phyloP scores from a whole-genome alignment of 2,888 invertebrate species.

The Meghimatium bilineatum region DNA sequence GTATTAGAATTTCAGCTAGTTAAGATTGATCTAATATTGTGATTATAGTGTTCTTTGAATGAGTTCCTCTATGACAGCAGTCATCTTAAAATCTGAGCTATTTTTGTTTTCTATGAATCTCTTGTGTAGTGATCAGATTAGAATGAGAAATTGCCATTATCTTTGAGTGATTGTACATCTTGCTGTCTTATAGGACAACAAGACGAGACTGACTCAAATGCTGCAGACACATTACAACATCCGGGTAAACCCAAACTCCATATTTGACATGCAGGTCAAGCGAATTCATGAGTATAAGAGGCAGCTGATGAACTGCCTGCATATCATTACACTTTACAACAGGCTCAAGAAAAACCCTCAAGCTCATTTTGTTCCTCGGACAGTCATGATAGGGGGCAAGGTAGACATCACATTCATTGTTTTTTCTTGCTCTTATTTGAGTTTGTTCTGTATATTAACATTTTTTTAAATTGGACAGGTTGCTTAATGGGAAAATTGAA shows the following conservation, averaged over 20 bases:
- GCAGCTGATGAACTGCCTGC: conserved; percentile 95
- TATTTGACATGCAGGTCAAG: conserved; percentile 97
- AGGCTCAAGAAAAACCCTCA: conserved; percentile 96
- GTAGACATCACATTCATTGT: conserved; percentile 58
- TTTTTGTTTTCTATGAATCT: too few species aligned
- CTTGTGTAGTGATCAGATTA: not conserved
- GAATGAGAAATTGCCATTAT: not conserved
- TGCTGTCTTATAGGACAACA: conserved; percentile 86
- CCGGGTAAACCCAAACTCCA: conserved; percentile 92
- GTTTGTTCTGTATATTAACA: not conserved
- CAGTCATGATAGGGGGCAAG: conserved; percentile 92
- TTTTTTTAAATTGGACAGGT: too few species aligned
- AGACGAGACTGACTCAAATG: conserved; percentile 89
- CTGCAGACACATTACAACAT: conserved; percentile 93
- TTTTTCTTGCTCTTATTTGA: not conserved
- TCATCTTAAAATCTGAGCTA: too few species aligned
- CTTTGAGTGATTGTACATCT: not conserved
- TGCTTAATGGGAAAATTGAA: too few species aligned
- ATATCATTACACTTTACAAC: conserved; percentile 95
- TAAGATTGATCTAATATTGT: too few species aligned
- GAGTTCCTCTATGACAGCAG: too few species aligned
- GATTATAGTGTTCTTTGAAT: too few species aligned
- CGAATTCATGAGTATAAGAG: conserved; percentile 99
- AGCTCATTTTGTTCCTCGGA: conserved; percentile 89
- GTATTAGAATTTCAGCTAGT: too few species aligned